Conservation (phyloP, 2,888 invertebrate genomes). For the Chalcosyrphus nemorum region DNA sequence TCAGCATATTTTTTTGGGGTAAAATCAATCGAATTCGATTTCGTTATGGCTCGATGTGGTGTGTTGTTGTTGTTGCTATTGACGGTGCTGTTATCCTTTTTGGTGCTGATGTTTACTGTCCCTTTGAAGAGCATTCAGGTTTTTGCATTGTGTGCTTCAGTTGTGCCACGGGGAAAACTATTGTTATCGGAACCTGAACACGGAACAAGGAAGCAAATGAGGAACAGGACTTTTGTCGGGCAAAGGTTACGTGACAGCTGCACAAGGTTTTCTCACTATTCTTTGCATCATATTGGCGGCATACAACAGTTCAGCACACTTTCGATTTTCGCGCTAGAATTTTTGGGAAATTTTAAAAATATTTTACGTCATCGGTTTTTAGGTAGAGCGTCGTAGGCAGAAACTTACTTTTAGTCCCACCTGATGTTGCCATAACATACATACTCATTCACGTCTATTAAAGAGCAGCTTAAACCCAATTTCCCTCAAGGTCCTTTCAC, state of each 20-base stretch:
- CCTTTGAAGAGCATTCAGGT: slow-evolving; percentile 72
- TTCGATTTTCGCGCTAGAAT: slow-evolving; percentile 67
- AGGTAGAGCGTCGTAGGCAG: no score
- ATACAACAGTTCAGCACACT: slow-evolving; percentile 31
- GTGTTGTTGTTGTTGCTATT: slow-evolving; percentile 46
- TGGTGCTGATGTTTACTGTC: slow-evolving; percentile 68
- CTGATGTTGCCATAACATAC: no score
- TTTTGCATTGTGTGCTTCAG: slow-evolving; percentile 63
- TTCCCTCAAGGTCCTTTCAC: no score
- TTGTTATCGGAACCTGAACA: slow-evolving; percentile 70
- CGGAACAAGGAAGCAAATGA: slow-evolving; percentile 73
- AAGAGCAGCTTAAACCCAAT: no score
- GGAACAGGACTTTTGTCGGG: slow-evolving; percentile 72
- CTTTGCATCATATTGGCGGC: slow-evolving; percentile 44
- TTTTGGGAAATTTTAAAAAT: neutral
- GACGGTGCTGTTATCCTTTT: slow-evolving; percentile 52
- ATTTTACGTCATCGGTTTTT: no score
- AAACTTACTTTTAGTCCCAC: no score
- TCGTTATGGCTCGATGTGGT: slow-evolving; percentile 56
- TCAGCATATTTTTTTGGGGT: slow-evolving; percentile 39
- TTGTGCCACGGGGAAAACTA: slow-evolving; percentile 43
- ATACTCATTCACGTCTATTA: no score
- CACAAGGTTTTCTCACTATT: slow-evolving; percentile 48
- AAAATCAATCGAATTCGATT: slow-evolving; percentile 73
- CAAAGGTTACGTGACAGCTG: slow-evolving; percentile 74